phyloP scores from a whole-genome alignment of 2,797 vertebrate genomes.

The Cynopterus sphinx region DNA sequence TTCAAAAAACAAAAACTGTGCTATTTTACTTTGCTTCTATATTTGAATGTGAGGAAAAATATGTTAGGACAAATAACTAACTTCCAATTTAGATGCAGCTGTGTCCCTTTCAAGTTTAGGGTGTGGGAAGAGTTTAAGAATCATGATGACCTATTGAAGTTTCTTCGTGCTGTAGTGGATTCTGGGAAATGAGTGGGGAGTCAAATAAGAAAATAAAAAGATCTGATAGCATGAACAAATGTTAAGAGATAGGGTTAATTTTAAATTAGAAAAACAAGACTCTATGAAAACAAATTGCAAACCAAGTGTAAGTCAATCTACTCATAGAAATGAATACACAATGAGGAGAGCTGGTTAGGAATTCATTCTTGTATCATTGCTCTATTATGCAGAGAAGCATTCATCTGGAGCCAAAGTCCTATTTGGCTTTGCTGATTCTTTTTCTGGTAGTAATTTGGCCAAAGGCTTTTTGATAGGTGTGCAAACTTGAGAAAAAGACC shows the following conservation, averaged over 20 bases:
- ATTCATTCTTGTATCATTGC: neutral
- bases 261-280: slow-evolving; percentile 41
- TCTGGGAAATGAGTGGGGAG: neutral
- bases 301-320: slow-evolving; percentile 36
- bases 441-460: slow-evolving; percentile 20
- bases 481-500: neutral
- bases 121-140: neutral
- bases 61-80: neutral
- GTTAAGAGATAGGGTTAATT: slow-evolving; percentile 34
- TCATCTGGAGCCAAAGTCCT: slow-evolving; percentile 25
- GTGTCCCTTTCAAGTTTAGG: neutral
- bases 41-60: neutral
- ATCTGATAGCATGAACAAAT: neutral
- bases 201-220: neutral
- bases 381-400: slow-evolving; percentile 36
- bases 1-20: neutral
- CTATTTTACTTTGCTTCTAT: neutral
- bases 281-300: slow-evolving; percentile 38
- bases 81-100: neutral
- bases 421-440: slow-evolving; percentile 28
- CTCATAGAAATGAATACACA: slow-evolving; percentile 25
- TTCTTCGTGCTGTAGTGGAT: neutral
- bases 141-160: neutral
- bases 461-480: slow-evolving; percentile 52
- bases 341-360: neutral